Evolutionary conservation across 2,888 invertebrate genomes (phyloP).

Genomic region (Mantis religiosa): DNA sequence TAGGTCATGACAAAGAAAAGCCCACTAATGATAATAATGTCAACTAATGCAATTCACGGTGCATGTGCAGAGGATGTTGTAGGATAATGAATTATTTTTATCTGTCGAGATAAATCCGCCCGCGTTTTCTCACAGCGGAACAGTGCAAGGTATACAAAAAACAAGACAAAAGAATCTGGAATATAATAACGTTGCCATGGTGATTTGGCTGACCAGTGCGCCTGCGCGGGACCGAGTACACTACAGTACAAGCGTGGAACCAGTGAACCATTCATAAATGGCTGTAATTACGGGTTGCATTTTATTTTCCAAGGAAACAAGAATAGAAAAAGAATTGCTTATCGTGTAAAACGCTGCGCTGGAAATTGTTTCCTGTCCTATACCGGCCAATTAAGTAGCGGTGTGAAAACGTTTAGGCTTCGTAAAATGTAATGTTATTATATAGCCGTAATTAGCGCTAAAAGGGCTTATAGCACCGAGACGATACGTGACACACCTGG

Average conservation of each 20-base stretch:
- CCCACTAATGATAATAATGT: neutral
- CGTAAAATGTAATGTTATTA: neutral
- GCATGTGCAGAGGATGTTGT: neutral
- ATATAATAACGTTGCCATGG: neutral
- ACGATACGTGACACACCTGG: neutral
- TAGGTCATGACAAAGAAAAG: neutral
- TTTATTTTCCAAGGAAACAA: neutral
- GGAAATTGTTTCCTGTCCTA: slow-evolving; percentile 16
- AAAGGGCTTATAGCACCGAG: neutral
- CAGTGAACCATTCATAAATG: slow-evolving; percentile 12
- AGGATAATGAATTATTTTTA: neutral
- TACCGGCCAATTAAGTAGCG: neutral
- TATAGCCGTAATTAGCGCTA: neutral
- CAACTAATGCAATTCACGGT: neutral
- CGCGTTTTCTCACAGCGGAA: neutral
- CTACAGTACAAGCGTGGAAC: neutral
- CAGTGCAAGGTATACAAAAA: neutral
- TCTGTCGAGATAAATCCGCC: neutral
- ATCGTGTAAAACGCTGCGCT: slow-evolving; percentile 5
- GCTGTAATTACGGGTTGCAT: slow-evolving; percentile 4
- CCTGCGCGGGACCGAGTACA: neutral
- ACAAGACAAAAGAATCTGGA: neutral
- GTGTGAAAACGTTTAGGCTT: slow-evolving; percentile 11
- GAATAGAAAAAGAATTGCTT: neutral
- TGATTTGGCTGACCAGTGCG: neutral